Conservation (phyloP, 2,113 vertebrate genomes). For the Lamprologus sp. region DNA sequence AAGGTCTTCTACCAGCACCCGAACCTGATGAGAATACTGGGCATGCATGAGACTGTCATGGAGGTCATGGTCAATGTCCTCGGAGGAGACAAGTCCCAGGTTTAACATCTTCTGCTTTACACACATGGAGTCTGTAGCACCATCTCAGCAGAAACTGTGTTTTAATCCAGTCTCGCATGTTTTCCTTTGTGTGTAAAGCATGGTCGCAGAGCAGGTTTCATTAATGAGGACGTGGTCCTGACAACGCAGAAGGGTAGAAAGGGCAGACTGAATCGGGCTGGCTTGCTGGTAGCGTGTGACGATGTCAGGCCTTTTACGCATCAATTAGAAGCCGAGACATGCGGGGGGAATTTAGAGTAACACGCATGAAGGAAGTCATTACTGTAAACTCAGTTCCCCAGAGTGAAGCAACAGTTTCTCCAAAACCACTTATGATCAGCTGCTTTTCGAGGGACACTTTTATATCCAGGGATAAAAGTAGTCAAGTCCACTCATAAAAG, state of each 20-base stretch:
- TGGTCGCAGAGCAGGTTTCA: background rate
- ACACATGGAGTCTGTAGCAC: background rate
- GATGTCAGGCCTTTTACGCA: constrained; percentile 11
- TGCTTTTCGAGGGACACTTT: background rate
- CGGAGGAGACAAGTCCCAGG: constrained; percentile 93
- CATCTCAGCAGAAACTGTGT: background rate
- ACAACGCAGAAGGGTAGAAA: background rate
- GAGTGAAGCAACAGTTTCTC: background rate
- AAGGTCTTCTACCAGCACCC: constrained; percentile 99
- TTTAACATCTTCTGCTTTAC: background rate
- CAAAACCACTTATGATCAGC: background rate
- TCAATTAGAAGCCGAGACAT: constrained; percentile 22
- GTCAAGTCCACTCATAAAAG: background rate
- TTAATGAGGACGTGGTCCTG: constrained; percentile 26
- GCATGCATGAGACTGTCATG: constrained; percentile 99
- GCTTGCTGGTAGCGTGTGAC: background rate
- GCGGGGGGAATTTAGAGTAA: background rate
- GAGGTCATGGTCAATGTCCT: constrained; percentile 99
- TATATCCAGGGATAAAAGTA: background rate
- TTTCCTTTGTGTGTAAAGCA: background rate
- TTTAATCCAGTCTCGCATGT: background rate
- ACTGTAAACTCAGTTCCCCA: background rate
- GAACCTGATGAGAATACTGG: constrained; percentile 95
- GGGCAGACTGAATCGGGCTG: background rate
- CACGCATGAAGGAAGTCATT: background rate